These are phyloP conservation scores for Dascyllus trimaculatus DNA, from an alignment of 2,113 vertebrate genomes.

Conservation along the genomic window DNA sequence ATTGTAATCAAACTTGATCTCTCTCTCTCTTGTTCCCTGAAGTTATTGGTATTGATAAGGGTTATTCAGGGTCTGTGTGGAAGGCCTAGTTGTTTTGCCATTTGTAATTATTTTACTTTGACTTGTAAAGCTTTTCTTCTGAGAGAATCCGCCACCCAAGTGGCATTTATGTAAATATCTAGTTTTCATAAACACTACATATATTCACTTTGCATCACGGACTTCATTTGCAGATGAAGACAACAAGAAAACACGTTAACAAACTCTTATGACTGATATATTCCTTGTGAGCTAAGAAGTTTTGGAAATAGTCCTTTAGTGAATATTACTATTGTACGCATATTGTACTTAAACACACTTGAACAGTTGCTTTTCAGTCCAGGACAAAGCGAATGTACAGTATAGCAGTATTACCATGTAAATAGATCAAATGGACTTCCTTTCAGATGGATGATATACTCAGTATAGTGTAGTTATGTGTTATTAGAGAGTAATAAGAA, in stretches of 20 bases:
- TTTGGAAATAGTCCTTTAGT: conserved; percentile 26
- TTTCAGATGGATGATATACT: conserved; percentile 40
- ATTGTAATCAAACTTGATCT: conserved; percentile 28
- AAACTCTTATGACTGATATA: conserved; percentile 7
- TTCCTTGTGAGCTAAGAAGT: conserved; percentile 3
- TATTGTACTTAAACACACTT: conserved; percentile 22
- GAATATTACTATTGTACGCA: conserved; percentile 44
- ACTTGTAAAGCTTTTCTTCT: not conserved
- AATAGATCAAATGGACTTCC: conserved; percentile 61
- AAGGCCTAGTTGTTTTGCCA: conserved; percentile 24
- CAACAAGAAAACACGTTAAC: conserved; percentile 1
- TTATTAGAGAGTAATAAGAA: conserved; percentile 57
- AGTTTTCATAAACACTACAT: conserved; percentile 38
- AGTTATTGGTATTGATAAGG: conserved; percentile 41
- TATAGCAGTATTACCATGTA: conserved; percentile 68
- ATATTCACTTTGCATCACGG: conserved; percentile 11
- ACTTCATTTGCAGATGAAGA: conserved; percentile 19
- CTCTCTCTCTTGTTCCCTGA: conserved; percentile 29
- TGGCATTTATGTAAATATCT: conserved; percentile 31
- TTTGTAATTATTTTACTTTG: conserved; percentile 39
- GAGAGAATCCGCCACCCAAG: conserved; percentile 20
- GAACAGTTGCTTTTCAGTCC: conserved; percentile 40
- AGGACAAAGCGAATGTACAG: conserved; percentile 59
- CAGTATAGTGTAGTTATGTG: conserved; percentile 40
- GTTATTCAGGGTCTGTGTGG: conserved; percentile 39